These are phyloP conservation scores for Caenorhabditis panamensis DNA, from an alignment of 2,888 invertebrate species.

Conservation along the genomic window DNA sequence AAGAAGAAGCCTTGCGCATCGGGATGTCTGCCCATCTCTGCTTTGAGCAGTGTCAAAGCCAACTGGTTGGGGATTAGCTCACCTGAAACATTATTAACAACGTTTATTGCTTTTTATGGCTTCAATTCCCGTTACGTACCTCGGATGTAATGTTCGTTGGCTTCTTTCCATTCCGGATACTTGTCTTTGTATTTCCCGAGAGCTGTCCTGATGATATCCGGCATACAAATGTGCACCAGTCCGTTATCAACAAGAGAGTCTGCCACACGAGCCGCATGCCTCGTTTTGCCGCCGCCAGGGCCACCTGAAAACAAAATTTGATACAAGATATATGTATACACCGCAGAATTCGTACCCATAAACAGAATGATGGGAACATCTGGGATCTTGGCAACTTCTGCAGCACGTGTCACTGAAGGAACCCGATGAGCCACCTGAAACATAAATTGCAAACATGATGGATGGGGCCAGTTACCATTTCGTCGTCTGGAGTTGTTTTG, in stretches of 20 bases:
- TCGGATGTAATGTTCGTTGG: conserved; percentile 76
- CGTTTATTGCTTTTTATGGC: too few species aligned
- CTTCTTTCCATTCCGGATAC: conserved; percentile 80
- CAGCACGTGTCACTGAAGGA: conserved; percentile 78
- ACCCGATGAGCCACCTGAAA: conserved; percentile 65
- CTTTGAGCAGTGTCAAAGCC: conserved; percentile 79
- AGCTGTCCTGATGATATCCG: conserved; percentile 75
- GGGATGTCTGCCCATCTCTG: conserved; percentile 79
- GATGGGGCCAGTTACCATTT: conserved; percentile 20
- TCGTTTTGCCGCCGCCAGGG: conserved; percentile 81
- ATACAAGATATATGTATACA: not conserved
- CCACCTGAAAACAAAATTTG: conserved; percentile 71
- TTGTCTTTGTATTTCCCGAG: conserved; percentile 79
- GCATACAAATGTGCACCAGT: conserved; percentile 81
- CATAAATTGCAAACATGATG: too few species aligned
- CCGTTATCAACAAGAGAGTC: conserved; percentile 68
- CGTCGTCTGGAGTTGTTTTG: conserved; percentile 13
- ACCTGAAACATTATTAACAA: conserved; percentile 61
- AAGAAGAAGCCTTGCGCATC: conserved; percentile 77
- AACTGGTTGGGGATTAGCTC: conserved; percentile 80
- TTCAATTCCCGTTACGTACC: too few species aligned
- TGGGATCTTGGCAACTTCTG: conserved; percentile 77
- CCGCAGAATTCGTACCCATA: conserved; percentile 72
- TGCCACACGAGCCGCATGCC: conserved; percentile 76
- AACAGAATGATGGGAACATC: conserved; percentile 80